These are phyloP conservation scores for Ophion costatus DNA, from an alignment of 2,888 invertebrate genomes.

Conservation along the genomic window DNA sequence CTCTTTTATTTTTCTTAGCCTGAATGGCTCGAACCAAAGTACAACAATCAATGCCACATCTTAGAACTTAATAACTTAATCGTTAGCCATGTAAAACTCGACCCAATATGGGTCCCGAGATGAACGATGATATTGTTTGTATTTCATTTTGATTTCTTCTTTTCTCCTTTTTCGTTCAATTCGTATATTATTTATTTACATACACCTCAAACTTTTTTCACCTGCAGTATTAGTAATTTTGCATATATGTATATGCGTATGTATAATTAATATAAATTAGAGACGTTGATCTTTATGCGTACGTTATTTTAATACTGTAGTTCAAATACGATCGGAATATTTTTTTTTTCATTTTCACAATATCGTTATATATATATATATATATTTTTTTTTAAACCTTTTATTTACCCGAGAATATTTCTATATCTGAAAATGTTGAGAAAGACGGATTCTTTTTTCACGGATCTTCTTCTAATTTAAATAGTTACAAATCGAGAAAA, in stretches of 20 bases:
- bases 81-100: conserved; percentile 57
- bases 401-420: no score
- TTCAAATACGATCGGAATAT: conserved; percentile 45
- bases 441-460: no score
- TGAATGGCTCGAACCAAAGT: conserved; percentile 20
- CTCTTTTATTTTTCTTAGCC: conserved; percentile 15
- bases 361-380: not conserved
- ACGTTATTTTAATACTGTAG: conserved; percentile 56
- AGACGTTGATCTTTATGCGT: conserved; percentile 24
- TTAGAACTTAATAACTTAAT: conserved; percentile 48
- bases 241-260: conserved; percentile 25
- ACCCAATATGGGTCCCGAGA: conserved; percentile 58
- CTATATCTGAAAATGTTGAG: no score
- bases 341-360: conserved; percentile 10
- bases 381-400: no score
- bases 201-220: conserved; percentile 4
- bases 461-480: no score
- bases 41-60: conserved; percentile 28
- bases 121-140: conserved; percentile 43
- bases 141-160: conserved; percentile 38
- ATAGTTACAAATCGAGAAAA: no score
- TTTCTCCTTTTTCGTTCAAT: conserved; percentile 27
- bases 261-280: conserved; percentile 13
- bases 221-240: conserved; percentile 18
- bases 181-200: conserved; percentile 58